These are phyloP conservation scores for Porites divaricata DNA, from an alignment of 92 coral and sea anemone genomes.

Conservation along the genomic window DNA sequence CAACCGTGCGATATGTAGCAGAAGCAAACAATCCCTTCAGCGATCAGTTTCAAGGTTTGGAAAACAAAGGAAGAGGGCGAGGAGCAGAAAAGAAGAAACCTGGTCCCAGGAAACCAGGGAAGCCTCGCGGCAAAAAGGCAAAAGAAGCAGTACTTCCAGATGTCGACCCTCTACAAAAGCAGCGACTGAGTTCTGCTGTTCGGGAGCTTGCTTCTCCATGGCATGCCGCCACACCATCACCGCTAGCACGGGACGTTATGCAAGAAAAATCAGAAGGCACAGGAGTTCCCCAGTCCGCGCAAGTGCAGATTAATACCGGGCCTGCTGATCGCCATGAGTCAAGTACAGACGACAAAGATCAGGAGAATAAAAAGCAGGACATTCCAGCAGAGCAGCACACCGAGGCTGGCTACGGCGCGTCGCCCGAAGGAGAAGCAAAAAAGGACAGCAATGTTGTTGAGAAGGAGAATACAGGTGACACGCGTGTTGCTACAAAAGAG, in stretches of 20 bases:
- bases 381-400: background rate
- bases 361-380: background rate
- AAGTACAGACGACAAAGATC: background rate
- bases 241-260: conserved; percentile 20
- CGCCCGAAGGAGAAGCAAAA: conserved; percentile 14
- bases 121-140: conserved; percentile 37
- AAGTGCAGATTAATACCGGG: background rate
- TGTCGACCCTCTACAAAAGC: conserved; percentile 33
- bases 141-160: conserved; percentile 4
- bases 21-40: conserved; percentile 93
- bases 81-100: conserved; percentile 38
- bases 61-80: conserved; percentile 44
- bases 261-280: conserved; percentile 21
- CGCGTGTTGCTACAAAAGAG: conserved; percentile 5
- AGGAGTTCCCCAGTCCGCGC: conserved; percentile 3
- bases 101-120: conserved; percentile 32
- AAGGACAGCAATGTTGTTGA: conserved; percentile 7
- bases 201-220: conserved; percentile 24
- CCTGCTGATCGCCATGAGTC: background rate
- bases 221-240: conserved; percentile 25
- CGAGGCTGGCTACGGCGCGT: background rate
- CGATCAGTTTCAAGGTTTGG: conserved; percentile 74
- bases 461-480: background rate
- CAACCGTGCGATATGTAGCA: conserved; percentile 83
- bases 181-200: conserved; percentile 16